Evolutionary conservation across 1,140 invertebrate species (phyloP), one percentile per base, ranked within the genome.

Genomic region (Brachionus manjavacas): DNA sequence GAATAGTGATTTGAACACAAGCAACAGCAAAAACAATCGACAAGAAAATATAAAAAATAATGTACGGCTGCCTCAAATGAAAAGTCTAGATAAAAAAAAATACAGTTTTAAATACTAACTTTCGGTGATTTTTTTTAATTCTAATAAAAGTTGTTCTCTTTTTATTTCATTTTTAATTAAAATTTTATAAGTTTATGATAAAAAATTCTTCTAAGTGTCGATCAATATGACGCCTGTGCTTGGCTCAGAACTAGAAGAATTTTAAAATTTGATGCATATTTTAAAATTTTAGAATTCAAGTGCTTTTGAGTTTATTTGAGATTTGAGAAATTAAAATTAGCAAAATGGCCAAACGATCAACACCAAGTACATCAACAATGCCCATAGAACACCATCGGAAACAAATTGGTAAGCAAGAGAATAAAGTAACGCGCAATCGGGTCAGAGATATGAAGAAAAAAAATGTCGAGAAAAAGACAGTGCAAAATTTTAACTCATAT

Each of bases 301-400:
- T 20, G 25, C 52, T 25, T 0, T 25, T 60, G 4, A 60, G 52
- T 60, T 60, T 60, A 9, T 20, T 46, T 46, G 70, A 72, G 23
- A 72, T 16, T 39, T 8, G 70, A 39, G 7, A 72, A 72, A 46
- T 25, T 20, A 9, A 11, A 60, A 60, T 20, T 20, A 16, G 16
- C 52, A 81, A 81, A 80, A 81, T 81, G 79, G 52, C 20, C 52
- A 81, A 68, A 39, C 20, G 39, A 68, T 60, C 79, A 43, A 28
- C 35, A 23, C 20, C 52, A 60, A 81, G 8, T 20, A 52, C 41
- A 1, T 52, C 79, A 41, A 81, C 23, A 3, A n/a, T 68, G 35
- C 79, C 20, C 12, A 81, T 81, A 8, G 79, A 81, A 12, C 64
- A 60, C 1, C 64, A 81, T 55, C 31, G 79, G 23, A 81, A 81